A percentile compares a stretch with the other conserved stretches of the same genome.
These are phyloP conservation scores for Drosophila emarginata DNA, from an alignment of 2,888 invertebrate genomes.

Conservation along the genomic window DNA sequence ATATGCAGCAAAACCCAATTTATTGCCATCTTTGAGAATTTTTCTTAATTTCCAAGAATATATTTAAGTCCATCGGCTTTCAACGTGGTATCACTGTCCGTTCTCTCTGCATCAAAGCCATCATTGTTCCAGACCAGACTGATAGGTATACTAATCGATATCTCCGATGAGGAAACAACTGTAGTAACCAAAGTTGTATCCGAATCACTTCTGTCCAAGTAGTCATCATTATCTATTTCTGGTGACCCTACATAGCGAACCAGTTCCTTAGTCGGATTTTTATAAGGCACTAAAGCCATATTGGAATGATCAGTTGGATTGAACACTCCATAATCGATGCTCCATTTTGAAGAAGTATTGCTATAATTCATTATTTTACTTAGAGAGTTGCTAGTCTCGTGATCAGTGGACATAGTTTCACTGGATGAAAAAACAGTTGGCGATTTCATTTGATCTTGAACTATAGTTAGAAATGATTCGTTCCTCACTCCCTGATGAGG, in stretches of 20 bases:
- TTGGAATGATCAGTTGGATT: not conserved
- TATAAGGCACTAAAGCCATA: slow-evolving; percentile 45
- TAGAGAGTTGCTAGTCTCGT: not conserved
- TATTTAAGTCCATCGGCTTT: slow-evolving; percentile 54
- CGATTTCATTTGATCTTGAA: not conserved
- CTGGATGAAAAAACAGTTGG: not conserved
- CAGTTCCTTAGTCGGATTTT: slow-evolving; percentile 29
- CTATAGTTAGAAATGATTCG: not conserved
- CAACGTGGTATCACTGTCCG: slow-evolving; percentile 62
- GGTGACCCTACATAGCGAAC: slow-evolving; percentile 12
- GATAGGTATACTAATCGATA: slow-evolving; percentile 53
- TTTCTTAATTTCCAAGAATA: slow-evolving; percentile 22
- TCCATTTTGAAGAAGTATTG: not conserved
- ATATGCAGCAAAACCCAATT: not conserved
- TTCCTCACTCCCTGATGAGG: not conserved
- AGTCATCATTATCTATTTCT: not conserved
- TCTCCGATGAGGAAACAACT: slow-evolving; percentile 10
- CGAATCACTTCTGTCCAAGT: slow-evolving; percentile 17
- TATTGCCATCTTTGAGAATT: not conserved
- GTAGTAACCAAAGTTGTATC: slow-evolving; percentile 31
- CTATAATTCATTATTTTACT: not conserved
- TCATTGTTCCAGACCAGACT: slow-evolving; percentile 54
- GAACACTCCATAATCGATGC: not conserved
- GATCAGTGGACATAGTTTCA: not conserved
- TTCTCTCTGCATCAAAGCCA: slow-evolving; percentile 28